Conservation (phyloP, 2,113 vertebrate genomes). For the Ursus arctos region DNA sequence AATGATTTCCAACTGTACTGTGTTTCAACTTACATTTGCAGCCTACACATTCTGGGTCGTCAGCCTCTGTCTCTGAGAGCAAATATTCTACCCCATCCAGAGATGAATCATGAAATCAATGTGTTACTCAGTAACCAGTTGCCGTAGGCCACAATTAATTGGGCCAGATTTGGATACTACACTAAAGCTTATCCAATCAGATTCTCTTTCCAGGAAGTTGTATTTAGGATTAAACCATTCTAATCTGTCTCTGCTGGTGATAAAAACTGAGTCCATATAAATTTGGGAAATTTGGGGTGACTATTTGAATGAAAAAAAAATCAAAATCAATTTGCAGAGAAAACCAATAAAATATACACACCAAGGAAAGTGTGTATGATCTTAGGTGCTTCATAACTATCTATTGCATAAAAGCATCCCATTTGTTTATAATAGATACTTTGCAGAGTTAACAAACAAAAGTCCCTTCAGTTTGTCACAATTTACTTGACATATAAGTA, state of each 20-base stretch:
- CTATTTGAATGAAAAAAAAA: not conserved
- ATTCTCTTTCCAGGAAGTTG: slow-evolving; percentile 16
- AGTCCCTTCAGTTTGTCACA: not conserved
- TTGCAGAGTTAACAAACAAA: slow-evolving; percentile 34
- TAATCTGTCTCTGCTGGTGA: slow-evolving; percentile 11
- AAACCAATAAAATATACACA: slow-evolving; percentile 14
- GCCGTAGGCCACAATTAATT: not conserved
- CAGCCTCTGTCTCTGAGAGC: not conserved
- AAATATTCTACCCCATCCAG: not conserved
- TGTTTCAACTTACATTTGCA: not conserved
- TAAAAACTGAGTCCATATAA: slow-evolving; percentile 49
- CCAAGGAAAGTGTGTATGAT: not conserved
- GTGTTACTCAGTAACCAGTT: not conserved
- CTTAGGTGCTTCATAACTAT: not conserved
- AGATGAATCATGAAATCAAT: not conserved
- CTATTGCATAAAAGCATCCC: not conserved
- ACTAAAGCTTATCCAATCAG: not conserved
- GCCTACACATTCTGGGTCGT: not conserved
- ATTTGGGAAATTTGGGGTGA: not conserved
- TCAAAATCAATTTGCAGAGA: not conserved
- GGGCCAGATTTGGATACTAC: not conserved
- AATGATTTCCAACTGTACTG: not conserved
- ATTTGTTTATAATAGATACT: slow-evolving; percentile 28
- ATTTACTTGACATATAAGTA: slow-evolving; percentile 20
- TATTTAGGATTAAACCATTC: slow-evolving; percentile 12